Base-by-base conservation (phyloP, 2,797 vertebrate species). In the Pipistrellus nathusii region DNA sequence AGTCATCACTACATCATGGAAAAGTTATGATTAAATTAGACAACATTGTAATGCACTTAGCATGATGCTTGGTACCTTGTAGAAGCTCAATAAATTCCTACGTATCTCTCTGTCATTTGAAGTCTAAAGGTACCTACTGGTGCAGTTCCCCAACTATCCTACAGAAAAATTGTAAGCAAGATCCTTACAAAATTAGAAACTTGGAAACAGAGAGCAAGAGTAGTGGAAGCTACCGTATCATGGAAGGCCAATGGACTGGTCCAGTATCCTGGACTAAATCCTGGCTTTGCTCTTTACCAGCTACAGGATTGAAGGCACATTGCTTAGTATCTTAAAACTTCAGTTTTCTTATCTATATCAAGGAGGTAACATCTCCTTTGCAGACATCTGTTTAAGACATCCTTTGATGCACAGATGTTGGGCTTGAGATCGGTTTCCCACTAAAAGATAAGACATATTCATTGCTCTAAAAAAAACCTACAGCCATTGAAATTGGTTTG, bases 111-210 rank as follows among this genome's bases (percentile, higher is more conserved):
- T 91, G 23, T 69, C 48, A 75, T 89, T 69, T 69, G 18, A 93
- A 90, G 18, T 69, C 14, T 55, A 71, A 20, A 90, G 11, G 21
- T 21, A 44, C n/a, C 35, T 78, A 4, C 41, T 57, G 13, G 25
- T 82, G 66, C 51, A 76, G 20, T 38, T 38, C 38, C 38, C 38
- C 38, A 38, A 38, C 38, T 38, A 38, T 38, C 38, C 38, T 38
- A 38, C 38, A 38, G 38, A 38, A 38, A 38, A 38, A 38, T 38
- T 38, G 38, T 38, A 38, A 38, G 38, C 38, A 38, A 38, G 38
- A 38, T 38, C 38, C 6, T 76, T 48, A 66, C 27, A 57, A 78
- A 92, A 93, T 57, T 64, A 53, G 27, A 94, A 91, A 91, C 32
- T 18, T 78, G 7, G n/a, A 13, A 76, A 66, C 9, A 90, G 8